phyloP scores from a whole-genome alignment of 2,888 invertebrate genomes.

The Heliconius hortense region DNA sequence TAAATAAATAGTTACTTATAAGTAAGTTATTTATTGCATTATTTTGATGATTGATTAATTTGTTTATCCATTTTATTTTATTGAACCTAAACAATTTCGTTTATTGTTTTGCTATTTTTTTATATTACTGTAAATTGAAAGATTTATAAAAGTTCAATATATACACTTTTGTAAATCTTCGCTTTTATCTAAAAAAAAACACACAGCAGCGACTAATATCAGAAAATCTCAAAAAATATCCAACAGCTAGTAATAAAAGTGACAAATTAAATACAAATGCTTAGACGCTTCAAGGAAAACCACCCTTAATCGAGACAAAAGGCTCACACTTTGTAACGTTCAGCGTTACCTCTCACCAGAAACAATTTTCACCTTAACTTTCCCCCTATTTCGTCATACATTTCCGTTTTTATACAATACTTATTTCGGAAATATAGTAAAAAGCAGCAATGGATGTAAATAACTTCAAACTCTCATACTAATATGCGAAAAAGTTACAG shows the following conservation, averaged over 20 bases:
- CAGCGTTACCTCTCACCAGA: conserved; percentile 67
- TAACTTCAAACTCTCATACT: conserved; percentile 14
- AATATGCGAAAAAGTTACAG: conserved; percentile 43
- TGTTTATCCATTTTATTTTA: no score
- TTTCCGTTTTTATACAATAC: conserved; percentile 44
- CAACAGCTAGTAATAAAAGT: neutral
- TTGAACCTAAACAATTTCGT: no score
- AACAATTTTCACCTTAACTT: conserved; percentile 49
- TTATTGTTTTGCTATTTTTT: no score
- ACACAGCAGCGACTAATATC: neutral
- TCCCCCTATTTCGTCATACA: conserved; percentile 49
- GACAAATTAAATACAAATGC: neutral
- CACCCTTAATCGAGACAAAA: conserved; percentile 73
- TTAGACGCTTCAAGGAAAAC: conserved; percentile 46
- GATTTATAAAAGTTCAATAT: no score
- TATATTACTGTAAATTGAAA: no score
- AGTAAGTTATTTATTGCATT: no score
- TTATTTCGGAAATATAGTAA: neutral
- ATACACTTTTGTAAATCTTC: no score
- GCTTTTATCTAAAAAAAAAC: neutral
- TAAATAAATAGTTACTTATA: no score
- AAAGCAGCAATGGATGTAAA: conserved; percentile 49
- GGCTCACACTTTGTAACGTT: conserved; percentile 81
- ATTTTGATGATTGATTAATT: no score
- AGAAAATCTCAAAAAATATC: neutral